Evolutionary conservation across 2,888 invertebrate species (phyloP).

Genomic region (Chamaedrilus cognettii): DNA sequence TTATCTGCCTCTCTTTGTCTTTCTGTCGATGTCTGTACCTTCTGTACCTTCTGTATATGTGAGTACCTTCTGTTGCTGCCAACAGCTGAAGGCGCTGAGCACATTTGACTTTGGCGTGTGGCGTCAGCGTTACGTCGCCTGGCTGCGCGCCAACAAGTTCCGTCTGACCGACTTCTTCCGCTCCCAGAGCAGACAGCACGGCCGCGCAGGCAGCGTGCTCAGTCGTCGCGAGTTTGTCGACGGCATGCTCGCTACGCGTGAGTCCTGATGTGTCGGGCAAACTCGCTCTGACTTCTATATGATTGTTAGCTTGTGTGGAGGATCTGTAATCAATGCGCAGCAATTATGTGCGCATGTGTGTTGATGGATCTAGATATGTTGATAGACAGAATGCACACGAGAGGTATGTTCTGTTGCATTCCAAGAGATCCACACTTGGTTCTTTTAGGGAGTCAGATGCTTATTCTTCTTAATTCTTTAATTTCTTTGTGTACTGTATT

Average conservation of each 20-base stretch:
- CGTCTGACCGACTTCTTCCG: conserved; percentile 59
- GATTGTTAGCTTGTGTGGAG: no score
- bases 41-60: not conserved
- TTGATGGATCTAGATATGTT: no score
- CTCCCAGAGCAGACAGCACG: conserved; percentile 54
- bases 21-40: not conserved
- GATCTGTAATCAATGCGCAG: no score
- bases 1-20: not conserved
- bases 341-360: no score
- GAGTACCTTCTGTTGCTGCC: not conserved
- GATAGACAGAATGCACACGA: no score
- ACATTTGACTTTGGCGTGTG: conserved; percentile 59
- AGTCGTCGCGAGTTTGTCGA: conserved; percentile 55
- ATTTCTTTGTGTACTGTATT: no score
- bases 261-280: conserved; percentile 33
- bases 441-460: no score
- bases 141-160: conserved; percentile 58
- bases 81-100: conserved; percentile 57
- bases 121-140: conserved; percentile 55
- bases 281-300: no score
- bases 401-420: no score
- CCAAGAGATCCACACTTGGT: no score
- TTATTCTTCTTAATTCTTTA: no score
- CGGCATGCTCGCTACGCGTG: conserved; percentile 57
- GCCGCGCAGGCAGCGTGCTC: conserved; percentile 53